These are phyloP conservation scores for Merluccius polli DNA, from an alignment of 2,797 vertebrate species.

Conservation along the genomic window DNA sequence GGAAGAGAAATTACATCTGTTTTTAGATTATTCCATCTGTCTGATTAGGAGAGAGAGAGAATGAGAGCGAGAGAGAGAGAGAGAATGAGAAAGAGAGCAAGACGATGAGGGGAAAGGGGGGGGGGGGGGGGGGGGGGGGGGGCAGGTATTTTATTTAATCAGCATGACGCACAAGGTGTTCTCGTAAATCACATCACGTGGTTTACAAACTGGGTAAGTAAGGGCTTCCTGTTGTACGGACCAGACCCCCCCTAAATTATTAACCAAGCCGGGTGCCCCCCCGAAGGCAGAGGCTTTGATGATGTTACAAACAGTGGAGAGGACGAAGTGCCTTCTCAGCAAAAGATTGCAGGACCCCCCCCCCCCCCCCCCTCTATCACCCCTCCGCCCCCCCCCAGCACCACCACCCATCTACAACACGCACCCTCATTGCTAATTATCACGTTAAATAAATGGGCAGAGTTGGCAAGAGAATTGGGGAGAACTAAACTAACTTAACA, in stretches of 20 bases:
- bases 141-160: constrained; percentile 88
- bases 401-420: constrained; percentile 81
- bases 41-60: background rate
- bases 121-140: constrained; percentile 26
- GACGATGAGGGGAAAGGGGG: constrained; percentile 25
- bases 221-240: constrained; percentile 91
- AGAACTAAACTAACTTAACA: too few species aligned
- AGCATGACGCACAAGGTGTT: constrained; percentile 92
- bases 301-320: constrained; percentile 95
- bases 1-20: too few species aligned
- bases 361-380: constrained; percentile 30
- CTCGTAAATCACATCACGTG: constrained; percentile 94
- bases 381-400: constrained; percentile 70
- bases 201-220: constrained; percentile 98
- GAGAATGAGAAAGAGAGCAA: too few species aligned
- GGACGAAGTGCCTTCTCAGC: constrained; percentile 98
- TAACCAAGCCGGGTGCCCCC: constrained; percentile 86
- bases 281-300: constrained; percentile 97
- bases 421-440: constrained; percentile 77
- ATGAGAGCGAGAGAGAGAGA: too few species aligned
- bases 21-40: too few species aligned
- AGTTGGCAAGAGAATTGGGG: too few species aligned
- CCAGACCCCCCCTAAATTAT: constrained; percentile 89
- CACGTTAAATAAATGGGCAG: constrained; percentile 26
- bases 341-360: constrained; percentile 87